Evolutionary conservation across 1,140 invertebrate species (phyloP).

Genomic region (Ceratina australensis): DNA sequence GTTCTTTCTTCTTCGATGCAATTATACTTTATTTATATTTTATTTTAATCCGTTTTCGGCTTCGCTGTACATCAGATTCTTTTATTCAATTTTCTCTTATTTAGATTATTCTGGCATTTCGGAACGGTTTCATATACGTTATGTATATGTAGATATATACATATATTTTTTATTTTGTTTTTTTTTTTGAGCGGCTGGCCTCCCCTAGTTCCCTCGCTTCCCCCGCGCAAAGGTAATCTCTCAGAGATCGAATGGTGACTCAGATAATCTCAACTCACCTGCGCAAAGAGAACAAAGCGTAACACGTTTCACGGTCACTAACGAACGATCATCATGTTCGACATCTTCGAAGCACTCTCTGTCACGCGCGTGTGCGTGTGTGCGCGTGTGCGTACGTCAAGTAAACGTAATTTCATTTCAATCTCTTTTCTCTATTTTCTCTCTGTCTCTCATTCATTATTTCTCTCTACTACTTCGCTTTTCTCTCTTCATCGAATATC

Average conservation of each 20-base stretch:
- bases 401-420: conserved; percentile 34
- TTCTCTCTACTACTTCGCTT: conserved; percentile 29
- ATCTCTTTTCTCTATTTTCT: conserved; percentile 35
- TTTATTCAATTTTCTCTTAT: conserved; percentile 54
- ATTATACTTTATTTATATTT: conserved; percentile 28
- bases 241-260: conserved; percentile 78
- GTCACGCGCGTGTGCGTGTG: conserved; percentile 60
- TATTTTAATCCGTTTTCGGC: conserved; percentile 49
- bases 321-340: conserved; percentile 70
- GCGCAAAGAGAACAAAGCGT: conserved; percentile 78
- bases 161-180: conserved; percentile 6
- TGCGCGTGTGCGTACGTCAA: conserved; percentile 45
- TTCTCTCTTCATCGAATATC: conserved; percentile 16
- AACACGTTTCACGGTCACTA: conserved; percentile 66
- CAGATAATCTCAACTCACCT: conserved; percentile 80
- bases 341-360: conserved; percentile 77
- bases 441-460: conserved; percentile 37
- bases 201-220: conserved; percentile 78
- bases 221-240: conserved; percentile 78
- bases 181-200: conserved; percentile 75
- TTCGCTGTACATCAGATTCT: conserved; percentile 51
- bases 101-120: conserved; percentile 48
- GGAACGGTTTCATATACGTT: conserved; percentile 30
- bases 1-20: conserved; percentile 56
- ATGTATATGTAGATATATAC: neutral